phyloP scores from a whole-genome alignment of 2,797 vertebrate species.

The Streptopelia turtur region DNA sequence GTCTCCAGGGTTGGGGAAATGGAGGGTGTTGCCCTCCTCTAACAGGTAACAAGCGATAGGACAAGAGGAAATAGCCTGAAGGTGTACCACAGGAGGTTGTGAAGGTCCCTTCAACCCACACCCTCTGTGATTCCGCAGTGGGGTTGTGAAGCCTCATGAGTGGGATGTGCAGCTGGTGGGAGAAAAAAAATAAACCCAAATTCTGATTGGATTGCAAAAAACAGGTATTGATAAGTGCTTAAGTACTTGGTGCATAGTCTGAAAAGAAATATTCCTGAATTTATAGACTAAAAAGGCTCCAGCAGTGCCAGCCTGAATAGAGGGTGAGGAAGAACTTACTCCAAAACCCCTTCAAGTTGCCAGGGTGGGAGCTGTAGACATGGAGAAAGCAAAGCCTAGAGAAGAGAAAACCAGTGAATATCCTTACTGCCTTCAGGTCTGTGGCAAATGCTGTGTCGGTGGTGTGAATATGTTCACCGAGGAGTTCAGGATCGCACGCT shows the following conservation, averaged over 20 bases:
- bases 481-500: background rate
- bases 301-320: background rate
- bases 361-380: background rate
- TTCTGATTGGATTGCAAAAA: background rate
- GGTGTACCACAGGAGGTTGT: too few species aligned
- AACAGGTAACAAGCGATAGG: too few species aligned
- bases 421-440: background rate
- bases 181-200: background rate
- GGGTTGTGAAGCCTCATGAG: rapidly evolving
- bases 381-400: background rate
- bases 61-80: too few species aligned
- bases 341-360: background rate
- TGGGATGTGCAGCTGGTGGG: background rate
- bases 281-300: background rate
- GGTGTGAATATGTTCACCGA: background rate
- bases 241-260: background rate
- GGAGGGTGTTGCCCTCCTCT: too few species aligned
- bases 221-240: background rate
- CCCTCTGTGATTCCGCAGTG: background rate
- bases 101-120: too few species aligned
- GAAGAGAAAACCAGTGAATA: background rate
- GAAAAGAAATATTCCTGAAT: background rate
- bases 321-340: background rate
- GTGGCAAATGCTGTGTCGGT: background rate
- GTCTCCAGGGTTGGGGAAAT: too few species aligned